Conservation (phyloP, 2,797 vertebrate genomes). For the Falco concolor region DNA sequence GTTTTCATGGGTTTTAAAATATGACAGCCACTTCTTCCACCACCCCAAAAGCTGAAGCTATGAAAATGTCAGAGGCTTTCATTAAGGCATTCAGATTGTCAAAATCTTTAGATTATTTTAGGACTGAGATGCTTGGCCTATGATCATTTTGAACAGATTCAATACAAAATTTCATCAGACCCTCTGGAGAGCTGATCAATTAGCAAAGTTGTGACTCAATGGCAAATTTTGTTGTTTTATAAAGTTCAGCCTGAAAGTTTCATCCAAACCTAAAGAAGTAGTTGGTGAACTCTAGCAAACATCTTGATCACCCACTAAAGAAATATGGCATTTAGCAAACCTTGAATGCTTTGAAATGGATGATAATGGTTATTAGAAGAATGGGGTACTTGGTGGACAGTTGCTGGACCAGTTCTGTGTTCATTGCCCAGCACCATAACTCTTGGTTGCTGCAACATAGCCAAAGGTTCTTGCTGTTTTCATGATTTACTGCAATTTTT, state of each 20-base stretch:
- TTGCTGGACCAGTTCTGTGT: neutral
- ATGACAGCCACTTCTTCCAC: neutral
- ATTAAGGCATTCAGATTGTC: neutral
- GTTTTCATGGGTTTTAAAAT: neutral
- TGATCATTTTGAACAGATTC: neutral
- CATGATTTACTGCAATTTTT: neutral
- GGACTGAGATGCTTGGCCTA: neutral
- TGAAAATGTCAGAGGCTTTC: neutral
- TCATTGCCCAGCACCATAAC: neutral
- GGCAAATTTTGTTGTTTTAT: neutral
- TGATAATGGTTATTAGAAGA: neutral
- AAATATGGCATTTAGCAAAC: neutral
- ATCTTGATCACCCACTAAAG: neutral
- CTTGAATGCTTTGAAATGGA: neutral
- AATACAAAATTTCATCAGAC: neutral
- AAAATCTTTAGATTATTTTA: neutral
- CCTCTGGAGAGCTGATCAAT: neutral
- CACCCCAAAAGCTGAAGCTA: neutral
- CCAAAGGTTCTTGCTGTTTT: neutral
- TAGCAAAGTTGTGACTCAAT: neutral
- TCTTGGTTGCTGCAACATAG: neutral
- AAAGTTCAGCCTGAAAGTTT: neutral
- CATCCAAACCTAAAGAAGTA: neutral
- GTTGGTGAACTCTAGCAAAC: neutral
- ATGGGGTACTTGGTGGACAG: neutral